Base-by-base conservation (phyloP, 2,113 vertebrate species). In the Epinephelus lanceolatus region DNA sequence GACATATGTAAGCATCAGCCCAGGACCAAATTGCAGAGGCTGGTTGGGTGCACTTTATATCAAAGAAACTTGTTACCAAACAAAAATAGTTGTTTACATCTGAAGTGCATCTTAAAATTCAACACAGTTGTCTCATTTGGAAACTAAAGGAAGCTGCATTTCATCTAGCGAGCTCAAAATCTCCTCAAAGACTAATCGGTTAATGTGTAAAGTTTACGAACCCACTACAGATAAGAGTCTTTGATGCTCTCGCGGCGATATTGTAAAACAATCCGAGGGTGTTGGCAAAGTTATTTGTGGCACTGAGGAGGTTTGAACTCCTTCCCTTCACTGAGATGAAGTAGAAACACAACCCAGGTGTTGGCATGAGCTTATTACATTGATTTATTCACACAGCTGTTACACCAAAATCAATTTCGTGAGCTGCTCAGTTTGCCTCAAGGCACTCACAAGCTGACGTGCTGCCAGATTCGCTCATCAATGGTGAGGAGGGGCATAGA, bases 161-260 rank as follows among this genome's bases (percentile, higher is more conserved):
- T 81, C 25, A 73, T 76, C 25, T 7, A 19, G 19, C 4, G 5
- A 45, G 8, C 11, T 19, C 30, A 66, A 56, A 72, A 82, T 59
- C 17, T 17, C 15, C 71, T 80, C 30, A 75, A 80, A 86, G 59
- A 21, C 55, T n/a, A 9, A 85, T 63, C 5, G 7, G 76, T 91
- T 93, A 85, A 91, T 89, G 62, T 80, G 77, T 90, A 78, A 85
- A 85, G 63, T 40, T 86, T 84, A 81, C 76, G 71, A 74, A 68
- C 65, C 49, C 51, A 5, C 7, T 2, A 10, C 42, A 47, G 88
- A 88, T 88, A 88, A 86, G 71, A 72, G 17, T 14, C 65, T 77
- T 76, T 57, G 5, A 76, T 60, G 63, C 51, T 77, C 66, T 66
- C 59, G 66, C 61, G 78, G 60, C 30, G 71, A 11, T 59, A 11